These are phyloP conservation scores for Henricia sp. DNA, from an alignment of 53 echinoderm and acorn worm genomes.

Conservation along the genomic window DNA sequence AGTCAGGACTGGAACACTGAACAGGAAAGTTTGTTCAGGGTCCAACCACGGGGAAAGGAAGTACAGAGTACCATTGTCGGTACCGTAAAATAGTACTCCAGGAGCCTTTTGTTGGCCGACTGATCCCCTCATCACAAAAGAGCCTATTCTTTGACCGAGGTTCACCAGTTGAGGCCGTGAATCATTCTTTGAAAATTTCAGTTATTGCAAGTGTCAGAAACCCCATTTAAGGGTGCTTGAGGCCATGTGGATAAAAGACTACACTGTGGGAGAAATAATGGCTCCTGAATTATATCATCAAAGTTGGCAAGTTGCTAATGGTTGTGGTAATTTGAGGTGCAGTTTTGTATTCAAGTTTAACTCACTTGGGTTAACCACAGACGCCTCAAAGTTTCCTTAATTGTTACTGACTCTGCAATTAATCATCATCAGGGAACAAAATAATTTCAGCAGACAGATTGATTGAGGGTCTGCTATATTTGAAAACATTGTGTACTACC, in stretches of 20 bases:
- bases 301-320: conserved; percentile 32
- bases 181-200: conserved; percentile 40
- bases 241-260: conserved; percentile 9
- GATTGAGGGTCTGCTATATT: too few species aligned
- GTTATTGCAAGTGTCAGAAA: conserved; percentile 34
- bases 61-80: conserved; percentile 27
- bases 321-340: conserved; percentile 15
- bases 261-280: conserved; percentile 1
- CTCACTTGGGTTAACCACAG: background rate
- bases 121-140: background rate
- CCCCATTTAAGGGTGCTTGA: conserved; percentile 7
- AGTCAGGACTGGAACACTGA: background rate
- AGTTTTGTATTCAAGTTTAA: background rate
- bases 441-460: background rate
- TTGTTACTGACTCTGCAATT: background rate
- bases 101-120: conserved; percentile 11
- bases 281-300: background rate
- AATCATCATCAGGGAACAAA: background rate
- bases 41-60: conserved; percentile 13
- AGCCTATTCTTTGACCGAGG: background rate
- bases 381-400: background rate
- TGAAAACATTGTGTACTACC: too few species aligned
- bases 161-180: conserved; percentile 24
- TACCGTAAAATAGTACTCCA: background rate
- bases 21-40: conserved; percentile 23